Base-by-base conservation (phyloP, 2,888 invertebrate species). In the Ryuthela nishihirai region DNA sequence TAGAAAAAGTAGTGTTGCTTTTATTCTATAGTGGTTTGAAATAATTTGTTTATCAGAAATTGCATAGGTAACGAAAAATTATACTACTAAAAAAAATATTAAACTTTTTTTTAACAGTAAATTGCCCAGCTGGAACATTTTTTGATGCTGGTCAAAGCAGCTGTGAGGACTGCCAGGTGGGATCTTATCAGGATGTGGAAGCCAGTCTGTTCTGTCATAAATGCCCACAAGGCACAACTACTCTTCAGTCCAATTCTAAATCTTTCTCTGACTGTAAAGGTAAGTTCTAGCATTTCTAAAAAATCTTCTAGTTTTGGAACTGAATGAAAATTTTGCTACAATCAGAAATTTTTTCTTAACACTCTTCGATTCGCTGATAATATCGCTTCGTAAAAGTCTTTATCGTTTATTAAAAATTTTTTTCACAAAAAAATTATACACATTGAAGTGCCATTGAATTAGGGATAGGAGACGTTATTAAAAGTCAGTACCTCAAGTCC, bases 61-160 rank as follows among this genome's bases (percentile, higher is more conserved):
- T 29, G 12, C 29, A 29, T 29, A 9, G 29, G 7, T 29, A 12
- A 29, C n/a, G n/a, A n/a, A n/a, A n/a, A n/a, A n/a, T n/a, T n/a
- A n/a, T n/a, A n/a, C n/a, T n/a, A n/a, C n/a, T n/a, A n/a, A n/a
- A n/a, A n/a, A n/a, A n/a, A n/a, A n/a, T n/a, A n/a, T n/a, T n/a
- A n/a, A n/a, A n/a, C n/a, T n/a, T n/a, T n/a, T n/a, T 35, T 49
- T 42, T 53, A 48, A n/a, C 18, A 61, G 61, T 61, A 7, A 47
- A 42, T 10, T 61, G 61, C 40, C 61, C 61, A 6, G 34, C 43
- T 39, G 61, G 61, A 7, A 61, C 61, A 2, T 55, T 34, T 36
- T 55, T 45, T 46, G 40, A 55, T 20, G 35, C 39, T 34, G 5
- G n/a, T 2, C 36, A 7, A 9, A 36, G 48, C 3, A 26, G 23